Percentiles rank a stretch among this genome's conserved stretches.
Conservation (phyloP, 2,888 invertebrate species). For the Cerastis leucographa region DNA sequence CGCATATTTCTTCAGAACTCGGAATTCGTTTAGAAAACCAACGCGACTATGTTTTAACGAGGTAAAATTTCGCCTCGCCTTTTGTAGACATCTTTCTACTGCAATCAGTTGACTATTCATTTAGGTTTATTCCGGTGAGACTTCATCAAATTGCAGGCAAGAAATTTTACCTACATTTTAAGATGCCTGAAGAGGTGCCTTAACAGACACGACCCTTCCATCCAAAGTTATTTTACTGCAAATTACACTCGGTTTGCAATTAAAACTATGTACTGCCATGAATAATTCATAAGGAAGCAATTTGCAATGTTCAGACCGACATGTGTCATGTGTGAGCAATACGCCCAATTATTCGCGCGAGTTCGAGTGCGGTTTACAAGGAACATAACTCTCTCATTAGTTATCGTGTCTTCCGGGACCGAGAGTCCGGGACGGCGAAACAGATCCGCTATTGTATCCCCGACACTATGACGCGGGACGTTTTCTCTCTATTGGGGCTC, state of each 20-base stretch:
- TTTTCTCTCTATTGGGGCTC: constrained; percentile 43
- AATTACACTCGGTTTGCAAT: constrained; percentile 48
- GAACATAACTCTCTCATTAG: constrained; percentile 63
- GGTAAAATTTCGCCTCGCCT: constrained; percentile 57
- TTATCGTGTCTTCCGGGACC: constrained; percentile 48
- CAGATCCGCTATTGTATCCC: constrained; percentile 63
- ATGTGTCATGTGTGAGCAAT: constrained; percentile 68
- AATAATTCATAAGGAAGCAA: constrained; percentile 70
- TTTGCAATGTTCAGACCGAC: constrained; percentile 67
- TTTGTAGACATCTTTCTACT: constrained; percentile 69
- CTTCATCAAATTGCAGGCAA: constrained; percentile 40
- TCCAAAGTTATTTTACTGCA: constrained; percentile 33
- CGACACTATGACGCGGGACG: constrained; percentile 53
- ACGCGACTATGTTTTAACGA: constrained; percentile 63
- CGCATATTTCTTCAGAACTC: constrained; percentile 34
- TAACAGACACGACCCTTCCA: constrained; percentile 1
- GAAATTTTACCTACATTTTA: constrained; percentile 39
- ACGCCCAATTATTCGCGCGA: constrained; percentile 71
- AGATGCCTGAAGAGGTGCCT: constrained; percentile 9
- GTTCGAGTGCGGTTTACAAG: constrained; percentile 60
- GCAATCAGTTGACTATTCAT: constrained; percentile 76
- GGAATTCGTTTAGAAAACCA: constrained; percentile 52
- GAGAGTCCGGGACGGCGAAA: constrained; percentile 49
- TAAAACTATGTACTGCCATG: constrained; percentile 49
- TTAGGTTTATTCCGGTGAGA: constrained; percentile 52